Evolutionary conservation across 2,113 vertebrate genomes (phyloP).

Genomic region (Hypanus sabinus): DNA sequence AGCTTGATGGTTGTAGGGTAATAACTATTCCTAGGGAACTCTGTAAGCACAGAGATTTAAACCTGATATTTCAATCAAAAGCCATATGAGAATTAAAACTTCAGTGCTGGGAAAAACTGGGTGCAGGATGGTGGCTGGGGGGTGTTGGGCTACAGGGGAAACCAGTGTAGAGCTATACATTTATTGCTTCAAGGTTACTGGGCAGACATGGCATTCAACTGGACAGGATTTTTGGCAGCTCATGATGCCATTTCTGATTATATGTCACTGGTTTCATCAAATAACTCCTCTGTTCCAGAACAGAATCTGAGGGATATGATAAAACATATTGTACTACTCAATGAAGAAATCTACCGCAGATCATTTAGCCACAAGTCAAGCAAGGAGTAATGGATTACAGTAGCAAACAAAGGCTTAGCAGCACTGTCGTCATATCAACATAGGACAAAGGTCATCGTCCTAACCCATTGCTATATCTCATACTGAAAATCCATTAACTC

Average conservation of each 20-base stretch:
- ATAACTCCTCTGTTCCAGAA: slow-evolving; percentile 1
- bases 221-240: not conserved
- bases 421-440: not conserved
- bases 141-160: not conserved
- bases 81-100: not conserved
- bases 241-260: not conserved
- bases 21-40: too few relatives aligned
- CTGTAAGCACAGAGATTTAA: not conserved
- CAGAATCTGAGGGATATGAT: not conserved
- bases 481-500: too few relatives aligned
- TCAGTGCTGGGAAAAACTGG: not conserved
- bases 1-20: too few relatives aligned
- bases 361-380: not conserved
- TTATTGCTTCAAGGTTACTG: not conserved
- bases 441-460: not conserved
- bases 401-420: not conserved
- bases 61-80: not conserved
- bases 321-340: not conserved
- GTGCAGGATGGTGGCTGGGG: too few relatives aligned
- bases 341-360: not conserved
- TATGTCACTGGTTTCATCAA: not conserved
- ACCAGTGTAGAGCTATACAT: not conserved
- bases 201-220: not conserved
- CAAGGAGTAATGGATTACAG: not conserved
- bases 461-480: too few relatives aligned